A percentile compares a stretch with the other conserved stretches of the same genome.
Conservation (phyloP, 2,797 vertebrate genomes). For the Rhynchotus rufescens region DNA sequence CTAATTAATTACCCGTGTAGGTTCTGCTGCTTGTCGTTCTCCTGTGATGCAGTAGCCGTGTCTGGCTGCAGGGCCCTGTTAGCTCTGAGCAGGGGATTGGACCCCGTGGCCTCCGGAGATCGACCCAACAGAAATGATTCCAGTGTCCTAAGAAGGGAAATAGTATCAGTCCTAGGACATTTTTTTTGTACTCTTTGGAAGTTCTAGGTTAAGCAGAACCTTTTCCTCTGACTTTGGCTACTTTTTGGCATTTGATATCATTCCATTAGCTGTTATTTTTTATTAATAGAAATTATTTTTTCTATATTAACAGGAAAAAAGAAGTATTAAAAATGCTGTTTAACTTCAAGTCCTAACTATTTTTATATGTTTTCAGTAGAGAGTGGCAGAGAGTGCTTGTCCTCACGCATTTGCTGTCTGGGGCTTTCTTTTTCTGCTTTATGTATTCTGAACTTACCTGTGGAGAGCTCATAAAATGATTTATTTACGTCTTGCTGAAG, state of each 20-base stretch:
- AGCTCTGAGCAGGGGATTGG: not conserved
- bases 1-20: not conserved
- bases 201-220: not conserved
- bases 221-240: not conserved
- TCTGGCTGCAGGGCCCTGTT: not conserved
- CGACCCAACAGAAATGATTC: not conserved
- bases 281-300: not conserved
- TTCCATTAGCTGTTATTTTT: not conserved
- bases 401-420: not conserved
- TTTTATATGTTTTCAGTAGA: not conserved
- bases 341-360: not conserved
- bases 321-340: not conserved
- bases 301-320: not conserved
- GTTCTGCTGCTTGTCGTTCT: not conserved
- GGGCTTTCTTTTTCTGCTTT: not conserved
- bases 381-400: not conserved
- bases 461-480: not conserved
- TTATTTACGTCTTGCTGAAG: not conserved
- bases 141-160: not conserved
- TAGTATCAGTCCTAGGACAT: not conserved
- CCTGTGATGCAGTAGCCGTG: not conserved
- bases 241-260: not conserved
- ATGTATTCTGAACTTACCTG: not conserved
- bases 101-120: not conserved
- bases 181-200: not conserved